Percentiles rank a stretch among this genome's conserved stretches.
Conservation (phyloP, 2,888 invertebrate genomes). For the Pegoplata infirma region DNA sequence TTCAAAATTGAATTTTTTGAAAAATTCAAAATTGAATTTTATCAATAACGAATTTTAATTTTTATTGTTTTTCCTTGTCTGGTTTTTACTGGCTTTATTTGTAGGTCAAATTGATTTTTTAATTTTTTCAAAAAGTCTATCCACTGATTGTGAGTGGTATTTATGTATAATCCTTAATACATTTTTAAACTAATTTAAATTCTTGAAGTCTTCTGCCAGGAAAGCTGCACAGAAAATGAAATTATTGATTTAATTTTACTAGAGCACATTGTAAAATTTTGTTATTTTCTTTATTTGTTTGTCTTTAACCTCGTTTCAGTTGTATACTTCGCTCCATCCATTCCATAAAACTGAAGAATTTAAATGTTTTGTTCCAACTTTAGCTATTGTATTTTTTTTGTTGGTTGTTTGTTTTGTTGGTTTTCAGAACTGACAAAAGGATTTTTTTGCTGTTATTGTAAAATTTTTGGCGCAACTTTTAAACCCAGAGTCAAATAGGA, state of each 20-base stretch:
- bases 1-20: no score
- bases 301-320: constrained; percentile 50
- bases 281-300: neutral
- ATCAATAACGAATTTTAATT: no score
- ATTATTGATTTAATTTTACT: constrained; percentile 59
- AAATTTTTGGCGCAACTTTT: constrained; percentile 42
- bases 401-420: neutral
- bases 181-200: no score
- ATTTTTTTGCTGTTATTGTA: neutral
- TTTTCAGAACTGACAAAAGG: constrained; percentile 12
- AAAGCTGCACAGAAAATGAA: constrained; percentile 7
- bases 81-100: no score
- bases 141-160: no score
- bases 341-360: constrained; percentile 3
- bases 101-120: no score
- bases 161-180: no score
- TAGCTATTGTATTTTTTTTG: constrained; percentile 29
- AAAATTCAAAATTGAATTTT: no score
- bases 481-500: neutral
- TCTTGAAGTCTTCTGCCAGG: no score
- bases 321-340: neutral
- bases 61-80: no score
- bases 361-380: neutral
- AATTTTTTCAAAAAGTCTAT: no score
- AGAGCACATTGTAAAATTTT: constrained; percentile 42